Conservation (phyloP, 1,140 invertebrate genomes). For the Samia ricini region DNA sequence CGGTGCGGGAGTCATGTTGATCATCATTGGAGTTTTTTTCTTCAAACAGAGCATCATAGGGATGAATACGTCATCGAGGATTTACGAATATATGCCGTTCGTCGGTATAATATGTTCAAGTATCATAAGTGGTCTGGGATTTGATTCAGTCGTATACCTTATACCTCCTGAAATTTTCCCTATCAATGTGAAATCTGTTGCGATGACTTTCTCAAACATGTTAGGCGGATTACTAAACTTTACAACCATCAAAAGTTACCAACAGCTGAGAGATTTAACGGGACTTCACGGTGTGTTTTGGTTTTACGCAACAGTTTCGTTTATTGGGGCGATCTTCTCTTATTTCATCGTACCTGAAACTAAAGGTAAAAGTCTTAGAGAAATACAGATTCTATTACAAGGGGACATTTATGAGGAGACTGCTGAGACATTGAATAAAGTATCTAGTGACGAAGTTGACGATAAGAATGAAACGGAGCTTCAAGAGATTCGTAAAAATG, state of each 20-base stretch:
- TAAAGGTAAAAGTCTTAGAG: conserved; percentile 82
- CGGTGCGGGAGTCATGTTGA: conserved; percentile 65
- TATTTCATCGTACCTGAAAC: conserved; percentile 84
- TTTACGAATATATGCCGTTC: conserved; percentile 71
- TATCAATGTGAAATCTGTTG: conserved; percentile 78
- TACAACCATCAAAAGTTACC: conserved; percentile 72
- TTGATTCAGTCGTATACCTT: conserved; percentile 77
- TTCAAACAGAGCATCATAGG: conserved; percentile 49
- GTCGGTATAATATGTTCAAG: conserved; percentile 76
- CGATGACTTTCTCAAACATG: conserved; percentile 64
- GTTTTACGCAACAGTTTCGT: conserved; percentile 70
- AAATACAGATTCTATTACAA: conserved; percentile 79
- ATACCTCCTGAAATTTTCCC: conserved; percentile 80
- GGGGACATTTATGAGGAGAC: conserved; percentile 31
- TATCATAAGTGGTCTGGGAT: conserved; percentile 76
- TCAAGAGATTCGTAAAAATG: too few relatives aligned
- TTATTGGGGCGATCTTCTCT: conserved; percentile 77
- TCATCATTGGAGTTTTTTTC: conserved; percentile 67
- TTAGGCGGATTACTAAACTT: conserved; percentile 68
- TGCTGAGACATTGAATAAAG: conserved; percentile 14
- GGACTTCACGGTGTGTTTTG: conserved; percentile 76
- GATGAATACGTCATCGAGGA: conserved; percentile 30
- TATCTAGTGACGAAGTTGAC: too few relatives aligned
- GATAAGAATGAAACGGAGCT: too few relatives aligned
- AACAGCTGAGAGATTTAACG: conserved; percentile 62